Evolutionary conservation across 2,797 vertebrate genomes (phyloP).

Genomic region (Myiothlypis coronata): DNA sequence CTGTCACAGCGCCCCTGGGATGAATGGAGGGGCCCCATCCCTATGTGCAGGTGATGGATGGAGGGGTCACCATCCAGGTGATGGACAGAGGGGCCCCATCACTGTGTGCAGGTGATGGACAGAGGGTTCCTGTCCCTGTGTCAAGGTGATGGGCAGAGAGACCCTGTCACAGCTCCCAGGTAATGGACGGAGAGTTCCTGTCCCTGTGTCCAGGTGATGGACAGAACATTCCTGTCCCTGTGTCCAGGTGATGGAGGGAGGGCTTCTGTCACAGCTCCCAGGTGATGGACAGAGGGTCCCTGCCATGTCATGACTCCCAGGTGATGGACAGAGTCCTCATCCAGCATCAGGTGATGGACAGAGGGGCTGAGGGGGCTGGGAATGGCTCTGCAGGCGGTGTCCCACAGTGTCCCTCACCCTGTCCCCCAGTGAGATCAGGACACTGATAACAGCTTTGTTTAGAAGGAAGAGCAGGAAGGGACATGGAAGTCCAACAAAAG

Average conservation of each 20-base stretch:
- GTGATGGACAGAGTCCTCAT: neutral
- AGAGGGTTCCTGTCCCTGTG: no score
- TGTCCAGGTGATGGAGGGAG: accelerated
- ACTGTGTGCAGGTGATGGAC: neutral
- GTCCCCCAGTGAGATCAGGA: constrained; percentile 1
- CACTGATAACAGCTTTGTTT: constrained; percentile 57
- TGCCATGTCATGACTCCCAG: neutral
- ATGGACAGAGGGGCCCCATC: neutral
- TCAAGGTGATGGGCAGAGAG: neutral
- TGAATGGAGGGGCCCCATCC: accelerated
- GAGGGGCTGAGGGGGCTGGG: neutral
- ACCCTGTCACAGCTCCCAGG: no score
- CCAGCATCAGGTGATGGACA: neutral
- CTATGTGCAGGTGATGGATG: neutral
- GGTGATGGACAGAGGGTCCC: neutral
- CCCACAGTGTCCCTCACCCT: neutral
- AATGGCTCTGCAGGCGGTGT: neutral
- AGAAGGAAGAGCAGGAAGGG: constrained; percentile 62
- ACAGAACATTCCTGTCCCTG: no score
- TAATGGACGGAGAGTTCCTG: neutral
- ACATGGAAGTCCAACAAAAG: constrained; percentile 39
- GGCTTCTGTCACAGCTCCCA: neutral
- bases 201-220: neutral
- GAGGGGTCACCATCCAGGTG: neutral
- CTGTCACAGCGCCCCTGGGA: neutral